Base-by-base conservation (phyloP, 2,797 vertebrate species). In the Esox lucius region DNA sequence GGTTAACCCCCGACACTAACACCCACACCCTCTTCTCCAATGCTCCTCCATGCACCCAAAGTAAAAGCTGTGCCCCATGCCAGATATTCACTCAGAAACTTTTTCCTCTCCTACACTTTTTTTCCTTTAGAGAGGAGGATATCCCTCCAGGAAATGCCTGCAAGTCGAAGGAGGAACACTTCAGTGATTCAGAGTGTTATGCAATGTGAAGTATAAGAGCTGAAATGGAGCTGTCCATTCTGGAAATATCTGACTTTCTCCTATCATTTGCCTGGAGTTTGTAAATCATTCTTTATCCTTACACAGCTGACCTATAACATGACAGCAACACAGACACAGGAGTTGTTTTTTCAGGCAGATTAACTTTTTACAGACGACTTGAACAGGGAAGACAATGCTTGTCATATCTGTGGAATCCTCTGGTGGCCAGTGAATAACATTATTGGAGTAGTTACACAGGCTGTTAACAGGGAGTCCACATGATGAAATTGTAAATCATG, bases 111-210 rank as follows among this genome's bases (percentile, higher is more conserved):
- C 72, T 64, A 73, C 82, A 82, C 86, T 80, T 84, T 77, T 82
- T 86, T 87, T 83, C 83, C 84, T 86, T 77, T 87, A 81, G 67
- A 16, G 70, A 81, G 89, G 49, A 49, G 90, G 84, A 85, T 91
- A 88, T 90, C 90, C 90, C 89, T 88, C 78, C 89, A 92, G 90
- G 90, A 93, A 92, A 93, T 91, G 88, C 87, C 91, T 87, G 81
- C 86, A 87, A 83, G 82, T 84, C 79, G 84, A 90, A 91, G 88
- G 88, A 91, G 88, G 80, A 86, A 86, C 85, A 79, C 31, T 24
- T 6, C 22, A n/a, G 26, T 73, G 80, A 83, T 86, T 76, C 75
- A 80, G 81, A 77, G 87, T 89, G 79, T 89, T 88, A 84, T 88
- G 81, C 86, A 89, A 91, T 83, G 53, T 71, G 77, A 74, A 84